A percentile compares a stretch with the other conserved stretches of the same genome.
These are phyloP conservation scores for Papilio aristodemus DNA, from an alignment of 1,140 invertebrate species.

Conservation along the genomic window DNA sequence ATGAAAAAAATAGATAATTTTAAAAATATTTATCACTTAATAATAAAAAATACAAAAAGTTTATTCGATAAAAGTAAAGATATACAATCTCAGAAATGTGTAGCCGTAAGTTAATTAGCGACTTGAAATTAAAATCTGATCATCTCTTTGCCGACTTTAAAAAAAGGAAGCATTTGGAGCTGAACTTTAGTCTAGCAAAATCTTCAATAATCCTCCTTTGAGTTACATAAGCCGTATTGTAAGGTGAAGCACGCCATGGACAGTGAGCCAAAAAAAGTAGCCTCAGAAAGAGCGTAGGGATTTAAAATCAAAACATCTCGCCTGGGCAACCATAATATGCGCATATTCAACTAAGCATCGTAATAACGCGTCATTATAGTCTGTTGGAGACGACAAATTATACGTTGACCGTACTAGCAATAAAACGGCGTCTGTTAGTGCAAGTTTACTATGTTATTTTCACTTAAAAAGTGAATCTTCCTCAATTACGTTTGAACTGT, in stretches of 20 bases:
- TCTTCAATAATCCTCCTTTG: slow-evolving; percentile 17
- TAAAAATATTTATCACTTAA: background rate
- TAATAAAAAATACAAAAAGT: background rate
- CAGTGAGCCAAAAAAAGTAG: background rate
- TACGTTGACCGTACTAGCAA: background rate
- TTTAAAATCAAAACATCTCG: background rate
- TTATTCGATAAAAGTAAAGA: background rate
- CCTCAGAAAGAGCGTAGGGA: background rate
- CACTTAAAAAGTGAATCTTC: background rate
- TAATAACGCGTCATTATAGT: background rate
- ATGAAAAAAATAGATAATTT: background rate
- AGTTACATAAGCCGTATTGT: background rate
- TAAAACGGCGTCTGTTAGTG: background rate
- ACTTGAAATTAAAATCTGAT: background rate
- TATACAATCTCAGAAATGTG: background rate
- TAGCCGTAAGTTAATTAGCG: background rate
- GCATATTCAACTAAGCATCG: background rate
- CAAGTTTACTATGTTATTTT: background rate
- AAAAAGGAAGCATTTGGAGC: background rate
- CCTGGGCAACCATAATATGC: background rate
- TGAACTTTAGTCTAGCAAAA: slow-evolving; percentile 33
- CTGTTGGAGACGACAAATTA: slow-evolving; percentile 3
- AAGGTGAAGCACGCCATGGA: background rate
- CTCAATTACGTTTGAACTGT: background rate
- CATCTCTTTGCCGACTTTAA: background rate